Evolutionary conservation across 2,888 invertebrate species (phyloP).

Genomic region (Gymnoscelis rufifasciata): DNA sequence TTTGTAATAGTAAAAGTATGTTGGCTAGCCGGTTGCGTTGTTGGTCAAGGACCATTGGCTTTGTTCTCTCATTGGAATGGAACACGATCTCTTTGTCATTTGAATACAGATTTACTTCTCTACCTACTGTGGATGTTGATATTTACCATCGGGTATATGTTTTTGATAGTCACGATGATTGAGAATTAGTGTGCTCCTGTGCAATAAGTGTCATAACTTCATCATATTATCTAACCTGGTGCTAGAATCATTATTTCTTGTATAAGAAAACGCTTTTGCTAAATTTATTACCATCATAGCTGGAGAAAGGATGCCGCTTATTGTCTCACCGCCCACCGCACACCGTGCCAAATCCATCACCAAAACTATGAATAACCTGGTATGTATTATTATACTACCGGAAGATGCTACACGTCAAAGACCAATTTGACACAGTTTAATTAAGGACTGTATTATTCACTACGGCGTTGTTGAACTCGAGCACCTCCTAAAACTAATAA

Average conservation of each 20-base stretch:
- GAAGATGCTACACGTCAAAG: constrained; percentile 18
- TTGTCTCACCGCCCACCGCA: constrained; percentile 35
- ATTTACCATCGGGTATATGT: background rate
- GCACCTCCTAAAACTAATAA: constrained; percentile 5
- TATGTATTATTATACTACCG: constrained; percentile 16
- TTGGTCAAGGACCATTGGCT: constrained; percentile 64
- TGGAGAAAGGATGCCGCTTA: constrained; percentile 31
- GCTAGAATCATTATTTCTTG: too few relatives aligned
- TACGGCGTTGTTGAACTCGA: constrained; percentile 12
- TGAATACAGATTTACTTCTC: constrained; percentile 19
- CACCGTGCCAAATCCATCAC: constrained; percentile 32
- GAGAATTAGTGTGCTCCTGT: background rate
- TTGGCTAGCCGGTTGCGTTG: constrained; percentile 41
- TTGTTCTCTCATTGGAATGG: constrained; percentile 43
- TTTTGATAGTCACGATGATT: background rate
- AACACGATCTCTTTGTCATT: constrained; percentile 37
- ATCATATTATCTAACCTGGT: too few relatives aligned
- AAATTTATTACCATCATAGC: constrained; percentile 40
- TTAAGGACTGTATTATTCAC: constrained; percentile 14
- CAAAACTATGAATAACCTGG: constrained; percentile 24
- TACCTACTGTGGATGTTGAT: background rate
- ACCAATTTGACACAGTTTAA: constrained; percentile 23
- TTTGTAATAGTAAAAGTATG: constrained; percentile 60
- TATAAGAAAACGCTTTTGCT: constrained; percentile 36
- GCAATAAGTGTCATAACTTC: background rate